Evolutionary conservation across 2,113 vertebrate species (phyloP), one percentile per base, ranked within the genome.

Genomic region (Sciurus niger): DNA sequence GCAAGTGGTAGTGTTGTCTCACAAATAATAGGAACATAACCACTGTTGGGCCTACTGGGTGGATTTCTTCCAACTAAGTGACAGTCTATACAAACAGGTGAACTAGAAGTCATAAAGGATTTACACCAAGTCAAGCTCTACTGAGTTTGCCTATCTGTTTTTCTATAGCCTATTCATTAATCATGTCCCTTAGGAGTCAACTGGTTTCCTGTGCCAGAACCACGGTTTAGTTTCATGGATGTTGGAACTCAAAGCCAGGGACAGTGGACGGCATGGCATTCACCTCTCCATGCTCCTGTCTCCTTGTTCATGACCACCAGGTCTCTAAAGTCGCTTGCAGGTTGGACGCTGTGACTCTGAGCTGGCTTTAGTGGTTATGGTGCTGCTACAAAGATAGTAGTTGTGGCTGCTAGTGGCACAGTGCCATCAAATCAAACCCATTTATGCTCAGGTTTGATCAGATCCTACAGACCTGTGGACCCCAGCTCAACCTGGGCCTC

Each of bases 91-190:
- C 34, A 67, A 84, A 63, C 37, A 93, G 24, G 48, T 32, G 28
- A 73, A 30, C 51, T 79, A 73, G 43, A 11, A 24, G 46, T 34
- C 53, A 18, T 55, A 51, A 95, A 48, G 40, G 68, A 73, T 82
- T 93, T 93, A 48, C 30, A 86, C 14, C 48, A 89, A 92, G 86
- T 67, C 77, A 92, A 65, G 67, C 9, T 89, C 55, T 17, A 10
- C 18, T 78, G 58, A 67, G 30, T 92, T 72, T 85, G 16, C 30
- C 22, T 53, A 30, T 34, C 48, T 93, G 77, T 37, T 90, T 65
- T 79, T 70, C 20, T 73, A 34, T 65, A 58, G 94, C 48, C 18
- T 30, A 17, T 80, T 92, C 48, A 87, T 67, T 67, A 77, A 79
- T 70, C 37, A 76, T 17, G 60, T 74, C 46, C 77, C 85, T 90